phyloP scores from a whole-genome alignment of 2,888 invertebrate species.

The Parapristionchus giblindavisi region DNA sequence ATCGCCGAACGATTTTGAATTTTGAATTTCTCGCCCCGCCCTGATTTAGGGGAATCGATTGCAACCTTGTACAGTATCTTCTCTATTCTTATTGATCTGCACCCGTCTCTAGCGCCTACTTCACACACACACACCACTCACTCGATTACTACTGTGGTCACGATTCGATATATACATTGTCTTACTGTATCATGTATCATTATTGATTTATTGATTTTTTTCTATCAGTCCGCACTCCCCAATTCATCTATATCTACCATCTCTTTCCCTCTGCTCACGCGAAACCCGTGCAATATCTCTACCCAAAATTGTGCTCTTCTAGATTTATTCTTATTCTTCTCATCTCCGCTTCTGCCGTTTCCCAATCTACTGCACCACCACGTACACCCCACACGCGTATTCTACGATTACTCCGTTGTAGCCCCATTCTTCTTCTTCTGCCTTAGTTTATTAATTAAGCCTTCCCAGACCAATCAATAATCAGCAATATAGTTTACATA shows the following conservation, averaged over 20 bases:
- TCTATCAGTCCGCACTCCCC: neutral
- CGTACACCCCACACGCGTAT: too few species aligned
- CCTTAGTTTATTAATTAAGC: too few species aligned
- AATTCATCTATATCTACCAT: neutral
- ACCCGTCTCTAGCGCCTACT: neutral
- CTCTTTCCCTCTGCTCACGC: neutral
- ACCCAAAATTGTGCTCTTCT: too few species aligned
- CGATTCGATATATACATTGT: too few species aligned
- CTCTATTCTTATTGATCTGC: neutral
- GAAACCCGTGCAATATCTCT: constrained; percentile 13
- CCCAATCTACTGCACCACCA: too few species aligned
- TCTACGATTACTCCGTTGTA: too few species aligned
- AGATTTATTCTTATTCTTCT: too few species aligned
- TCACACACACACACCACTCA: neutral
- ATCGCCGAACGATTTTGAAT: constrained; percentile 39
- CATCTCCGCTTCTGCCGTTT: too few species aligned
- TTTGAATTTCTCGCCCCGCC: neutral
- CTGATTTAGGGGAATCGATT: neutral
- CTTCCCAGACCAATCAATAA: too few species aligned
- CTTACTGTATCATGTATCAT: too few species aligned
- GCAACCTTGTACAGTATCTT: neutral
- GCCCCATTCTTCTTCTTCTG: too few species aligned
- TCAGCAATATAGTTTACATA: too few species aligned
- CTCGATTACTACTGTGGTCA: neutral
- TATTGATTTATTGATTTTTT: constrained; percentile 8